These are phyloP conservation scores for Synchiropus splendidus DNA, from an alignment of 2,113 vertebrate genomes.

Conservation along the genomic window DNA sequence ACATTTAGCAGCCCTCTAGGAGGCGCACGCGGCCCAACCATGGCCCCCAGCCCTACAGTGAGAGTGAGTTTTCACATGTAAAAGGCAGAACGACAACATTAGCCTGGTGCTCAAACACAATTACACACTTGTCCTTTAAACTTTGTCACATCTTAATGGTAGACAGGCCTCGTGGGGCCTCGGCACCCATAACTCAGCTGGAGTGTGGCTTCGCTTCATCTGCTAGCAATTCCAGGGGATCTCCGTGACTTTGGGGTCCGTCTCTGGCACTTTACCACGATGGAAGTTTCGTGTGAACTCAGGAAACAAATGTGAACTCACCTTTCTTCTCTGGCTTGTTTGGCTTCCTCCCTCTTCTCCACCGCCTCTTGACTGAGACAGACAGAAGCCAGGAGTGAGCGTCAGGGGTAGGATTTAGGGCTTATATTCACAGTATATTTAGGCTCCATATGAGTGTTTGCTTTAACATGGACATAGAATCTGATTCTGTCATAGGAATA, in stretches of 20 bases:
- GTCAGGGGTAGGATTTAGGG: neutral
- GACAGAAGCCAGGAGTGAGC: constrained; percentile 4
- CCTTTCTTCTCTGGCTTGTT: constrained; percentile 91
- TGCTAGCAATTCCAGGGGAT: constrained; percentile 29
- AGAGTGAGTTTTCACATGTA: too few species aligned
- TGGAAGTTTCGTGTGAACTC: constrained; percentile 1
- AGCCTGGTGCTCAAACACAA: constrained; percentile 36
- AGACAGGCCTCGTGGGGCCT: constrained; percentile 27
- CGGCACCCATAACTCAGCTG: constrained; percentile 32
- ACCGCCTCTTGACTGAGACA: constrained; percentile 77
- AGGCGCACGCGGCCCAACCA: too few species aligned
- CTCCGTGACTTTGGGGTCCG: constrained; percentile 5
- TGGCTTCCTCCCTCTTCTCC: constrained; percentile 85
- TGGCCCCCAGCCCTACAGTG: too few species aligned
- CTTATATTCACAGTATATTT: neutral
- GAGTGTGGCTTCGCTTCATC: constrained; percentile 27
- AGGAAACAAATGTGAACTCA: constrained; percentile 49
- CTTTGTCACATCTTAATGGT: constrained; percentile 33
- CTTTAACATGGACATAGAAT: too few species aligned
- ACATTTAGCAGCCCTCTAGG: too few species aligned
- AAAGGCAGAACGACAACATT: constrained; percentile 14
- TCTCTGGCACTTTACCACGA: constrained; percentile 8
- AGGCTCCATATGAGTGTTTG: too few species aligned
- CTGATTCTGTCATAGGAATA: too few species aligned
- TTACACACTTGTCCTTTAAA: constrained; percentile 55